Percentiles rank a stretch among this genome's conserved stretches.
Conservation (phyloP, 2,888 invertebrate species). For the Charanyca ferruginea region DNA sequence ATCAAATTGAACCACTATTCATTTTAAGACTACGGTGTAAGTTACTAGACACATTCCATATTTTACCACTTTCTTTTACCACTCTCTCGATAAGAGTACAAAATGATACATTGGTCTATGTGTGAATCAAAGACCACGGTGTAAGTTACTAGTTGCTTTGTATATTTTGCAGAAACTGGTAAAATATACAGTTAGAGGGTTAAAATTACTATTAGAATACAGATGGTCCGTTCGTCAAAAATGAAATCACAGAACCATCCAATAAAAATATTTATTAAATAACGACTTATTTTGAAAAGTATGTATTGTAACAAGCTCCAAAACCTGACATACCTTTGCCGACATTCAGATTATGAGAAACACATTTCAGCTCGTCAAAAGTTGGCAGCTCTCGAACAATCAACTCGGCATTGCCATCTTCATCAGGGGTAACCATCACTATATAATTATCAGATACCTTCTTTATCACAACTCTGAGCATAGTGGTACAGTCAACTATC, state of each 20-base stretch:
- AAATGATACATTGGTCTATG: too few relatives aligned
- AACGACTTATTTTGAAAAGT: not conserved
- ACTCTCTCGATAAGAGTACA: too few relatives aligned
- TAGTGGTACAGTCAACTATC: constrained; percentile 16
- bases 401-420: constrained; percentile 11
- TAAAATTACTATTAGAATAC: too few relatives aligned
- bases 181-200: too few relatives aligned
- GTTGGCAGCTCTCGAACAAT: constrained; percentile 12
- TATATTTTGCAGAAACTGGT: too few relatives aligned
- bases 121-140: too few relatives aligned
- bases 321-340: constrained; percentile 25
- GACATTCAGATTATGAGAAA: constrained; percentile 47
- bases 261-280: not conserved
- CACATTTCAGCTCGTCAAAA: constrained; percentile 44
- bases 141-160: too few relatives aligned
- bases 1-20: too few relatives aligned
- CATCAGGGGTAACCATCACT: constrained; percentile 29
- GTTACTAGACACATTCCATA: too few relatives aligned
- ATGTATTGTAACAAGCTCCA: constrained; percentile 18
- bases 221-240: too few relatives aligned
- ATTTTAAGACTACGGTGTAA: too few relatives aligned
- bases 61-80: too few relatives aligned
- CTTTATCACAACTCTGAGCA: constrained; percentile 21
- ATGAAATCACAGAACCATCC: not conserved
- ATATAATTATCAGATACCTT: constrained; percentile 31